Conservation (phyloP, 37 sponge, comb jelly and placozoan species). For the Cladorhizidae sp. region DNA sequence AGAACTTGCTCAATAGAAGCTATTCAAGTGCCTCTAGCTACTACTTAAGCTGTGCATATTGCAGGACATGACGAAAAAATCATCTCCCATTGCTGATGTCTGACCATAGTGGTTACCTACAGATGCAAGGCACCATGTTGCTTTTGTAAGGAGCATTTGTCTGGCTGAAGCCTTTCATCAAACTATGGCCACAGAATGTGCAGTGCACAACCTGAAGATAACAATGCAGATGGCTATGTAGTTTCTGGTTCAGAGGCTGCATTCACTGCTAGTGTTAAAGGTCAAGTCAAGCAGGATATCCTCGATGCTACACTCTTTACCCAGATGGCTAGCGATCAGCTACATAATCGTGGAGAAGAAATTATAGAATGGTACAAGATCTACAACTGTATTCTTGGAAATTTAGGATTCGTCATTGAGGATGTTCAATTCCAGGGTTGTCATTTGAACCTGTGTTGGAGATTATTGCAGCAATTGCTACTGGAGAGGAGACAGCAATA, state of each 20-base stretch:
- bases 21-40: no score
- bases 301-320: slow-evolving; percentile 13
- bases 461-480: no score
- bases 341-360: neutral
- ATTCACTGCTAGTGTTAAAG: neutral
- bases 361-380: neutral
- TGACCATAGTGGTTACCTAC: no score
- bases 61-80: no score
- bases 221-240: slow-evolving; percentile 10
- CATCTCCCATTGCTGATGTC: no score
- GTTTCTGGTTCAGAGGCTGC: neutral
- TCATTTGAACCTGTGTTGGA: neutral
- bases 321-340: neutral
- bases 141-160: no score
- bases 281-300: neutral
- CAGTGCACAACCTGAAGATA: no score
- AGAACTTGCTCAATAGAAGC: no score
- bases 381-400: neutral
- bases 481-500: neutral
- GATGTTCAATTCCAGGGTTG: neutral
- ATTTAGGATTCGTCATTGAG: slow-evolving; percentile 1
- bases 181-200: no score
- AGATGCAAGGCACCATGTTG: no score
- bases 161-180: no score
- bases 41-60: no score